Evolutionary conservation across 1,140 invertebrate genomes (phyloP).

Genomic region (Calephelis virginiensis): DNA sequence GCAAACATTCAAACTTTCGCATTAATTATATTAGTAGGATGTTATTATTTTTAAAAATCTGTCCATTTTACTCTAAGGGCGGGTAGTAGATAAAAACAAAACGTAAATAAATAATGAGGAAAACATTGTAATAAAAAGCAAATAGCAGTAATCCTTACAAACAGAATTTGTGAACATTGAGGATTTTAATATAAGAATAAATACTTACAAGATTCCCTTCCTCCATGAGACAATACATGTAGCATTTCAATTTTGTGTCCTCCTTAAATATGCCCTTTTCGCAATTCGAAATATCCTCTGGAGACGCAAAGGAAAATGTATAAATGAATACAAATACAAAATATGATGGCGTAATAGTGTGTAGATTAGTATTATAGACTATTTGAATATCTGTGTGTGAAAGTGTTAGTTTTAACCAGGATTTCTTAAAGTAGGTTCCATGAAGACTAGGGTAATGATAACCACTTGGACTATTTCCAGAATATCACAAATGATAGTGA

Average conservation of each 20-base stretch:
- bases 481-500: too few species aligned
- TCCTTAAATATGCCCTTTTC: slow-evolving; percentile 78
- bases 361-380: background rate
- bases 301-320: slow-evolving; percentile 49
- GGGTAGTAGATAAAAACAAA: background rate
- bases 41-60: too few species aligned
- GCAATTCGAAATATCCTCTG: slow-evolving; percentile 77
- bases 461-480: too few species aligned
- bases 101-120: slow-evolving; percentile 47
- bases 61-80: too few species aligned
- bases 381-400: background rate
- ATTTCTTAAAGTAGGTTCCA: too few species aligned
- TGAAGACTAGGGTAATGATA: too few species aligned
- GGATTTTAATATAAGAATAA: slow-evolving; percentile 13
- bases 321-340: slow-evolving; percentile 14
- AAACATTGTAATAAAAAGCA: slow-evolving; percentile 19
- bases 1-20: too few species aligned
- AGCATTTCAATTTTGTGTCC: slow-evolving; percentile 75
- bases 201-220: slow-evolving; percentile 73
- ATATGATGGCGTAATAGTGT: background rate
- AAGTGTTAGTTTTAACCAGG: too few species aligned
- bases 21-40: too few species aligned
- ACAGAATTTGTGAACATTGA: slow-evolving; percentile 9
- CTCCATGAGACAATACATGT: slow-evolving; percentile 77
- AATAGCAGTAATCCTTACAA: slow-evolving; percentile 1